Conservation (phyloP, 2,888 invertebrate species). For the Melanostoma mellinum region DNA sequence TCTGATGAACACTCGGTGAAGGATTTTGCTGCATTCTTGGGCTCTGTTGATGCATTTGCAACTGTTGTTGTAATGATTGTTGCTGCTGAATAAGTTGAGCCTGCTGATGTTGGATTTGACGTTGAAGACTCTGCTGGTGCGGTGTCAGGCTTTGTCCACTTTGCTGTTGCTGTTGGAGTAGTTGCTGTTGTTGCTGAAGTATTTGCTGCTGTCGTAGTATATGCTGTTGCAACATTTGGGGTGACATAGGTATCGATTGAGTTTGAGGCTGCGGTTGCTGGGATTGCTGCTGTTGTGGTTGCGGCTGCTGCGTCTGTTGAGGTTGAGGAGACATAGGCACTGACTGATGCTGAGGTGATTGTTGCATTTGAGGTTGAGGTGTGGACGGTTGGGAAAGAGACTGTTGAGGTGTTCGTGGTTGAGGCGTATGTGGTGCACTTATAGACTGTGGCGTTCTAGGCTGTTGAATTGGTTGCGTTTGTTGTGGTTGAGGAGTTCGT, state of each 20-base stretch:
- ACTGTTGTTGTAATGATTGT: constrained; percentile 80
- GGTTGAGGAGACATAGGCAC: constrained; percentile 74
- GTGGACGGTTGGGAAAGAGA: constrained; percentile 76
- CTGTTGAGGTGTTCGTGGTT: constrained; percentile 66
- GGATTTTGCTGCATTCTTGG: constrained; percentile 80
- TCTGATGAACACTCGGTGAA: constrained; percentile 79
- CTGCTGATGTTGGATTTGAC: constrained; percentile 84
- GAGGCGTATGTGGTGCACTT: constrained; percentile 77
- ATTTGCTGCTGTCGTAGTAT: constrained; percentile 78
- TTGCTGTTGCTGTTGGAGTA: constrained; percentile 79
- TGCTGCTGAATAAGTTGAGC: constrained; percentile 80
- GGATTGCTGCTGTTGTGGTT: constrained; percentile 74
- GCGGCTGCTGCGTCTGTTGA: constrained; percentile 77
- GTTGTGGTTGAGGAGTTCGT: constrained; percentile 75
- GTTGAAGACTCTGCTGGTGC: constrained; percentile 82
- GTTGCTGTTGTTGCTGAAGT: constrained; percentile 78
- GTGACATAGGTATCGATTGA: constrained; percentile 77
- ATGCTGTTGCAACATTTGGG: constrained; percentile 77
- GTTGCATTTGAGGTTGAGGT: constrained; percentile 73
- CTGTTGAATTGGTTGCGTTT: constrained; percentile 76
- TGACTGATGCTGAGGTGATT: constrained; percentile 77
- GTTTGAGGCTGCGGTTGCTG: constrained; percentile 77
- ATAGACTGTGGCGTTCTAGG: constrained; percentile 78
- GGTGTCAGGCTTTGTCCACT: constrained; percentile 79
- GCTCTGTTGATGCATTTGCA: constrained; percentile 78